Conservation (phyloP, 2,888 invertebrate species). For the Nomada goodeniana region DNA sequence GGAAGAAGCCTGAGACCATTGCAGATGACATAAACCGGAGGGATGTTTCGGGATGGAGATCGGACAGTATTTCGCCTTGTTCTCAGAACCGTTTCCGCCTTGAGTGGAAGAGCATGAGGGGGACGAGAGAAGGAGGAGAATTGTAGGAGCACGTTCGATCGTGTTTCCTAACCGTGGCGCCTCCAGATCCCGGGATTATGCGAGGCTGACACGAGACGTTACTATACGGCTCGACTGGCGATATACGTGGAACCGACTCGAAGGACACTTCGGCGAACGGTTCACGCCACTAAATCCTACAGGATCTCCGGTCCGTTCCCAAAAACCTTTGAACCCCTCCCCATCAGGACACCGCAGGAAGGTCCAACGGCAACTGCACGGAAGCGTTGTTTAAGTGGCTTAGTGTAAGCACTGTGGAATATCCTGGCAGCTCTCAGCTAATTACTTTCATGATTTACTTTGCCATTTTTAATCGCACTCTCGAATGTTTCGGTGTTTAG, state of each 20-base stretch:
- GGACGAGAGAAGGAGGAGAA: constrained; percentile 41
- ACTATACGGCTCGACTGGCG: constrained; percentile 66
- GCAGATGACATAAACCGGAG: constrained; percentile 59
- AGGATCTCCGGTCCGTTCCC: constrained; percentile 69
- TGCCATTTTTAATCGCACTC: constrained; percentile 21
- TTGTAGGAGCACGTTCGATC: constrained; percentile 72
- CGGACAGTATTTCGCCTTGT: constrained; percentile 65
- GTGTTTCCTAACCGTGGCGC: constrained; percentile 80
- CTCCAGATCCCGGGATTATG: constrained; percentile 80
- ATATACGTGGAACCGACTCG: constrained; percentile 65
- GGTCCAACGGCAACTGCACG: constrained; percentile 52
- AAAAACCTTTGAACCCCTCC: constrained; percentile 67
- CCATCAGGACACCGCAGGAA: constrained; percentile 49
- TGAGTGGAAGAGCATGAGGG: constrained; percentile 42
- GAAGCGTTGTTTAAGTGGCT: constrained; percentile 73
- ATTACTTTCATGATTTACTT: constrained; percentile 55
- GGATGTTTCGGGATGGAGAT: constrained; percentile 55
- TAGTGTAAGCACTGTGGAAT: constrained; percentile 72
- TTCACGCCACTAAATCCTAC: constrained; percentile 76
- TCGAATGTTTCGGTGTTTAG: background rate
- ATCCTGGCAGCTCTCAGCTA: constrained; percentile 56
- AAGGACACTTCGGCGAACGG: constrained; percentile 69
- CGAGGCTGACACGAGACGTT: constrained; percentile 78
- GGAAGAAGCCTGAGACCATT: constrained; percentile 47
- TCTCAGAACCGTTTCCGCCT: constrained; percentile 61